Evolutionary conservation across 2,113 vertebrate species (phyloP), one percentile per base, ranked within the genome.

Genomic region (Ptilorrhoa leucosticta): DNA sequence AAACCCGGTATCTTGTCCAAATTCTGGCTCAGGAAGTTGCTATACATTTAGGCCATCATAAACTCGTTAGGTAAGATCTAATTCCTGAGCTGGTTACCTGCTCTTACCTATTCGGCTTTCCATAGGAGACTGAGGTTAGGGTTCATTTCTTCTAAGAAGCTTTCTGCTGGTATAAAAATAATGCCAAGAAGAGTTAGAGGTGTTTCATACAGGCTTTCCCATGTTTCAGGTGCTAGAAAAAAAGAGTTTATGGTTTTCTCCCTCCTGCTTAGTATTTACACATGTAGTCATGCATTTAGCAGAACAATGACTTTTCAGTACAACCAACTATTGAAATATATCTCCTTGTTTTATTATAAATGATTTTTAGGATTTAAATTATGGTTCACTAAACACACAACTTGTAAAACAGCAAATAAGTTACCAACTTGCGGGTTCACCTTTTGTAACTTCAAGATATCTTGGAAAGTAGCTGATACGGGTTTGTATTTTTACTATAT

Each of bases 71-170:
- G 31, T 77, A 83, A 91, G 82, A 37, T 54, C 17, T 89, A 72
- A 79, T 93, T 93, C 78, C 70, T 63, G 78, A 76, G 78, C 82
- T 86, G 56, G 33, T 93, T 91, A 85, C 82, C 78, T 96, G 66
- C 58, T 2, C 3, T 83, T 95, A 91, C 66, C 78, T 94, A 22
- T 73, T 81, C 76, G 84, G 35, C 86, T 78, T 90, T 87, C 64
- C 1, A 2, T 27, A 19, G 42, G 40, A 50, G 56, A 28, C 35
- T 1, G 4, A 35, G 77, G 64, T 82, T 76, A 75, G 65, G 21
- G 53, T 93, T 87, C 61, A 24, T 71, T 93, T 93, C 68, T 75
- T 75, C 24, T 91, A 83, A 96, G 79, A 85, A n/a, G 88, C 61
- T 94, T 95, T 94, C 65, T 83, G 22, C 22, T 8, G 12, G 21